Evolutionary conservation across 1,140 invertebrate species (phyloP), one percentile per base, ranked within the genome.

Genomic region (Heliconius nattereri): DNA sequence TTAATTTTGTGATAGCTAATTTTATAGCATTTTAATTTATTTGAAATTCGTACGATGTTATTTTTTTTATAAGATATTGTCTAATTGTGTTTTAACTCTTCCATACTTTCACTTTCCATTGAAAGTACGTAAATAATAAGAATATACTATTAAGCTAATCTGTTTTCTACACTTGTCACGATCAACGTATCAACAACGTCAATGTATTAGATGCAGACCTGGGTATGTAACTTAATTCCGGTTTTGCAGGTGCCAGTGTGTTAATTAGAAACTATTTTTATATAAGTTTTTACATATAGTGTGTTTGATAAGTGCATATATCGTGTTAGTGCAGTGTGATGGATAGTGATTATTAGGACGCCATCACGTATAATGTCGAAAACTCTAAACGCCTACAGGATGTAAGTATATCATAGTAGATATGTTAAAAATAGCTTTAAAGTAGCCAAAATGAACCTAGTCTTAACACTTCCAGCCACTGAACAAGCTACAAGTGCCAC

Each of bases 351-450:
- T 86, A 79, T 84, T 92, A 87, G 83, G 79, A 81, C 81, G 75
- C 79, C 80, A 83, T 37, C 73, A 84, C 85, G 79, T 90, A 94
- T 93, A 91, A 96, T 96, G 96, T 96, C 95, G 94, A 96, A 96
- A 95, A 96, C 95, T 85, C 94, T 96, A 86, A 96, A 96, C 94
- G 96, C 95, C 83, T 96, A 96, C 91, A 95, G 96, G 94, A 96
- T 96, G 96, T 96, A 91, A 96, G 96, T 96, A 93, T 90, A 52
- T 16, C 45, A 49, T 26, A 57, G 49, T 57, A 23, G n/a, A 20
- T 57, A 2, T 20, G 2, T 20, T 45, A 16, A 5, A 16, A 45
- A 45, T 16, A 16, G 7, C 49, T 52, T 8, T 2, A 20, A 20
- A 6, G 19, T 19, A 52, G 49, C 16, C 49, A 52, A 2, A 52